Evolutionary conservation across 1,140 invertebrate species (phyloP).

Genomic region (Calephelis nemesis): DNA sequence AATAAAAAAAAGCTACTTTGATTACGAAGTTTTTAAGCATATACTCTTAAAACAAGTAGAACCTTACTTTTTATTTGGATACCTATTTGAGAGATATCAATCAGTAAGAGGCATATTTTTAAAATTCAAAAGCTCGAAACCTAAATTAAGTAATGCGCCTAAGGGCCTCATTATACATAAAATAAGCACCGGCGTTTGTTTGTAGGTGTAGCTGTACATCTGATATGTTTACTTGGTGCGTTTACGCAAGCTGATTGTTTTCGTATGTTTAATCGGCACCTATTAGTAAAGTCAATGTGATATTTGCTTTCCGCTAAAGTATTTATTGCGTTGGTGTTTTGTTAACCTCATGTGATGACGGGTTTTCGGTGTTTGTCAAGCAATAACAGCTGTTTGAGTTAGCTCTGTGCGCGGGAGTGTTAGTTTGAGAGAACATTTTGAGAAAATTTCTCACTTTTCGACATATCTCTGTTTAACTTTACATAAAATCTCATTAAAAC

Average conservation of each 20-base stretch:
- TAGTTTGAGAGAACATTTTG: slow-evolving; percentile 22
- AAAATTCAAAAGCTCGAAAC: slow-evolving; percentile 21
- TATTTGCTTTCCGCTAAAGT: slow-evolving; percentile 59
- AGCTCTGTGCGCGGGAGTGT: slow-evolving; percentile 47
- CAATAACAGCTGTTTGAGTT: slow-evolving; percentile 69
- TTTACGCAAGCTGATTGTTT: slow-evolving; percentile 55
- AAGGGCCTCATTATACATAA: slow-evolving; percentile 15
- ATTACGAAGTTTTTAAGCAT: too few species aligned
- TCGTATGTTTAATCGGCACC: slow-evolving; percentile 55
- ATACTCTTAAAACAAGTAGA: too few species aligned
- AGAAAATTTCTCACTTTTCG: slow-evolving; percentile 9
- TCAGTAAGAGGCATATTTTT: background rate
- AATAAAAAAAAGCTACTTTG: too few species aligned
- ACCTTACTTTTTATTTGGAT: background rate
- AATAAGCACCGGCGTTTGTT: slow-evolving; percentile 5
- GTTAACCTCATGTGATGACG: slow-evolving; percentile 73
- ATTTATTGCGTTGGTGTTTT: slow-evolving; percentile 71
- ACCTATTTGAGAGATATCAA: background rate
- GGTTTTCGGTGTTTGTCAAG: slow-evolving; percentile 71
- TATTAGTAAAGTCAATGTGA: slow-evolving; percentile 58
- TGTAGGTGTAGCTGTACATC: slow-evolving; percentile 33
- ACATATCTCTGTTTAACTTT: background rate
- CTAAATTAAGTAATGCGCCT: slow-evolving; percentile 23
- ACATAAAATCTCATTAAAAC: background rate
- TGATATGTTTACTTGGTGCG: slow-evolving; percentile 50